phyloP scores from a whole-genome alignment of 2,888 invertebrate genomes.

The Drosophila nr. fundita region DNA sequence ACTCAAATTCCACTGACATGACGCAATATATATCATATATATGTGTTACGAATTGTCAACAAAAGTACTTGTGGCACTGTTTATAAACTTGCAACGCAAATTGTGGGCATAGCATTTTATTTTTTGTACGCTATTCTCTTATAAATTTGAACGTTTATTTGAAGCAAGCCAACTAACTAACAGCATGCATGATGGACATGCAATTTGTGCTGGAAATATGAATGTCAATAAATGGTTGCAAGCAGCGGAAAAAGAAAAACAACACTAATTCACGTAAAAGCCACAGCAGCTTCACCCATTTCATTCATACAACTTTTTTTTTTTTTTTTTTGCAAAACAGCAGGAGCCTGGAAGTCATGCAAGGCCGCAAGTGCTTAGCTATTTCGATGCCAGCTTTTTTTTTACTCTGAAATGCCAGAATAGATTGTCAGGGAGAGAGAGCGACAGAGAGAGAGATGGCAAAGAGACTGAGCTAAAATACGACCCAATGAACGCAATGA shows the following conservation, averaged over 20 bases:
- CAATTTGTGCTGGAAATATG: conserved; percentile 20
- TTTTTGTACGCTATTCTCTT: not conserved
- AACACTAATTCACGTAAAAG: conserved; percentile 26
- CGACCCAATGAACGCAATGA: conserved; percentile 72
- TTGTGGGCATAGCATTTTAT: not conserved
- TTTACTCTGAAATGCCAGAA: conserved; percentile 35
- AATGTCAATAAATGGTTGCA: conserved; percentile 22
- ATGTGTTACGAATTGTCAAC: not conserved
- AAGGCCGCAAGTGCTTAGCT: conserved; percentile 46
- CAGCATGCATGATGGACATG: conserved; percentile 22
- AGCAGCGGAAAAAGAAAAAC: not conserved
- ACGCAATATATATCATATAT: not conserved
- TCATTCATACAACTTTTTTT: conserved; percentile 40
- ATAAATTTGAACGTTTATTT: not conserved
- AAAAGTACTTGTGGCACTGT: not conserved
- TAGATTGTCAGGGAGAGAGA: conserved; percentile 9
- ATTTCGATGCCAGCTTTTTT: conserved; percentile 48
- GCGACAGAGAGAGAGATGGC: not conserved
- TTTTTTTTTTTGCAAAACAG: conserved; percentile 41
- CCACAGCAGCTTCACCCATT: conserved; percentile 22
- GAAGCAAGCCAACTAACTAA: not conserved
- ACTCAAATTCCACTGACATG: not conserved
- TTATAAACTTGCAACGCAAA: not conserved
- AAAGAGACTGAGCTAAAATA: conserved; percentile 40
- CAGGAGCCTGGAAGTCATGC: conserved; percentile 7